Conservation (phyloP, 2,888 invertebrate species). For the Oligia strigilis region DNA sequence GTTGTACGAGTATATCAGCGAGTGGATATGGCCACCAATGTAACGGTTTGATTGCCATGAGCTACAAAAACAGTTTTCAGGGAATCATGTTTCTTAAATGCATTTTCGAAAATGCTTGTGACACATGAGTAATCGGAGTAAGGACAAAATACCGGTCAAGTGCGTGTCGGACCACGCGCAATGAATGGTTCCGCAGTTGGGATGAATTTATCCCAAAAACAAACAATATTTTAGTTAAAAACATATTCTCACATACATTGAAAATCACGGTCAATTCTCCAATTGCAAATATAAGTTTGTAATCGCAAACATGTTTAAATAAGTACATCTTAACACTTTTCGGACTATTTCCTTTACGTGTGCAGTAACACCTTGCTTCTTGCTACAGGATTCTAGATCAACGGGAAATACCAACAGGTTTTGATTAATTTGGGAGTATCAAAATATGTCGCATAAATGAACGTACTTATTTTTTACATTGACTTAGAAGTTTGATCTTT, state of each 20-base stretch:
- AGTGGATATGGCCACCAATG: neutral
- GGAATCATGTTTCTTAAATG: neutral
- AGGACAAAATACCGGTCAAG: neutral
- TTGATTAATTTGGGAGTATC: neutral
- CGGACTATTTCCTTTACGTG: neutral
- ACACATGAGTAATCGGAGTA: neutral
- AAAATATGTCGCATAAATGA: neutral
- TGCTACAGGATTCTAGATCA: neutral
- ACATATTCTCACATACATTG: neutral
- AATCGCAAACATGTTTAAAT: neutral
- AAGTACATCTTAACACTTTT: neutral
- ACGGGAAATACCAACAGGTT: neutral
- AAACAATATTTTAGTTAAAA: neutral
- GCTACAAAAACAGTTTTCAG: neutral
- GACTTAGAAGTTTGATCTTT: neutral
- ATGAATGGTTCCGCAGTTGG: neutral
- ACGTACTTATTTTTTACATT: neutral
- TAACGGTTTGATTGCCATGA: neutral
- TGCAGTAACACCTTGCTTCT: neutral
- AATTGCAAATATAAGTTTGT: neutral
- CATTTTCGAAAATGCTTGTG: neutral
- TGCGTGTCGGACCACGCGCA: neutral
- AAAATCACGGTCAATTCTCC: neutral
- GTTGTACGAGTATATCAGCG: constrained; percentile 2
- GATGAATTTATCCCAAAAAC: neutral